Percentiles rank a stretch among this genome's conserved stretches.
phyloP scores from a whole-genome alignment of 2,113 vertebrate species.

The Falcunculus frontatus region DNA sequence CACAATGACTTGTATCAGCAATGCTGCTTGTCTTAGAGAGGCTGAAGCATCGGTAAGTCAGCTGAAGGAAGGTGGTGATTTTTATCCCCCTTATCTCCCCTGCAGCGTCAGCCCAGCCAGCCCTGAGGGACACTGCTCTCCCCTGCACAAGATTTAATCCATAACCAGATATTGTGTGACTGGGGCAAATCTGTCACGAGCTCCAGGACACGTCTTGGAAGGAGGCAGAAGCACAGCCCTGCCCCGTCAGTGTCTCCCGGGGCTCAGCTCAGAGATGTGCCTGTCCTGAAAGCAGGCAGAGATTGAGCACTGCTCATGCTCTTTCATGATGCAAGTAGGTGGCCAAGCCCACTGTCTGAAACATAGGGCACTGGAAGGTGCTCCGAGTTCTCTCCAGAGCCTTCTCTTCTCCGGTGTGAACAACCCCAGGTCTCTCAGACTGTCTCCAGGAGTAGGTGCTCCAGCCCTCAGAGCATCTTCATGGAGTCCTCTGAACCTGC shows the following conservation, averaged over 20 bases:
- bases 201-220: neutral
- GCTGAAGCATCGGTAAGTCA: neutral
- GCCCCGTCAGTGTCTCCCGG: no score
- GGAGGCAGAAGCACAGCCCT: neutral
- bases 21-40: neutral
- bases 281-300: neutral
- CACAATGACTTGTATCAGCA: fast-evolving
- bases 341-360: neutral
- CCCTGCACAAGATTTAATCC: neutral
- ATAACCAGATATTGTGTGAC: neutral
- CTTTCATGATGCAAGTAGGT: neutral
- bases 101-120: neutral
- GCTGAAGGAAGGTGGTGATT: neutral
- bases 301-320: neutral
- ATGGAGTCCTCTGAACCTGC: neutral
- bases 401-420: neutral
- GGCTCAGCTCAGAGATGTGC: neutral
- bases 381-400: neutral
- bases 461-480: neutral
- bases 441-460: neutral
- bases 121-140: neutral
- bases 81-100: neutral
- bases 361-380: neutral
- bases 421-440: neutral
- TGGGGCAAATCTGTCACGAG: neutral